Percentiles rank a stretch among this genome's conserved stretches.
Conservation (phyloP, 1,140 invertebrate species). For the Oryzaephilus surinamensis region DNA sequence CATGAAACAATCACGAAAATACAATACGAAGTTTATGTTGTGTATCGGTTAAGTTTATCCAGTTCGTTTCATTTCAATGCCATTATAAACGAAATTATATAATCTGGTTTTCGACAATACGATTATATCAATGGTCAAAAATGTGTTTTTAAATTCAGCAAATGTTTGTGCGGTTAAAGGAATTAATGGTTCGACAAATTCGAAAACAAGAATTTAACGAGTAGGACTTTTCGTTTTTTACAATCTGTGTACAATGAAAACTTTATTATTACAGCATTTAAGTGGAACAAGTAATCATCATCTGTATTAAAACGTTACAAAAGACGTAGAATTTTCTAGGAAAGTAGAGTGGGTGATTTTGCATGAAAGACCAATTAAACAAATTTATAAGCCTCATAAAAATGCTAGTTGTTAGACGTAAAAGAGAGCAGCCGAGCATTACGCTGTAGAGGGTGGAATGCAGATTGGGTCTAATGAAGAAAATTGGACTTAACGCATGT, state of each 20-base stretch:
- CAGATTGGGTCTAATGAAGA: slow-evolving; percentile 32
- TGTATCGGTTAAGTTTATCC: slow-evolving; percentile 21
- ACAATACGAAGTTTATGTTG: slow-evolving; percentile 24
- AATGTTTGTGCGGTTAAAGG: no score
- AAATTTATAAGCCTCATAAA: slow-evolving; percentile 33
- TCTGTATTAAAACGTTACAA: no score
- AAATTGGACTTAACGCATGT: slow-evolving; percentile 34
- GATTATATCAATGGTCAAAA: neutral
- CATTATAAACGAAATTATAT: no score
- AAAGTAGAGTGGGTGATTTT: no score
- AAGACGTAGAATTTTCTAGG: no score
- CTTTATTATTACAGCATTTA: no score
- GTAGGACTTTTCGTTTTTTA: no score
- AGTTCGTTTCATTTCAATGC: slow-evolving; percentile 17
- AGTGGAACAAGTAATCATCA: no score
- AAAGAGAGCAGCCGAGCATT: slow-evolving; percentile 20
- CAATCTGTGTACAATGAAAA: no score
- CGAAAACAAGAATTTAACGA: no score
- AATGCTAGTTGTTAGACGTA: slow-evolving; percentile 25
- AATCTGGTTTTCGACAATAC: no score
- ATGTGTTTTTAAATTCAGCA: slow-evolving; percentile 2
- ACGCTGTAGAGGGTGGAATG: slow-evolving; percentile 25
- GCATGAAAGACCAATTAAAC: slow-evolving; percentile 29
- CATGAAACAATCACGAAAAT: slow-evolving; percentile 14
- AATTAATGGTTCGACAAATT: no score